Conservation (phyloP, 2,797 vertebrate species). For the Schizopygopsis pylzovi region DNA sequence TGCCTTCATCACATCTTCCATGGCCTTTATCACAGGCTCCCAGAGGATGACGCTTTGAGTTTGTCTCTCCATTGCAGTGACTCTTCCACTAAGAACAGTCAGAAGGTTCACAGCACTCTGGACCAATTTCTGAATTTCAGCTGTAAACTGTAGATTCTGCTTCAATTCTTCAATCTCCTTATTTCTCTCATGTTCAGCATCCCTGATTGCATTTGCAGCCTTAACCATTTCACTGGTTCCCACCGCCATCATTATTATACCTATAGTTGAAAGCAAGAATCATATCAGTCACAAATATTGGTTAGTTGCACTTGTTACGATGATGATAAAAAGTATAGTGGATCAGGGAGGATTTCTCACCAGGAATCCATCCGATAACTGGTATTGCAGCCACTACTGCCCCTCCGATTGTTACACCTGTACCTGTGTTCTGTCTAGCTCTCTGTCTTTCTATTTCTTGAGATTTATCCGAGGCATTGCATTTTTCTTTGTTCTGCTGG, state of each 20-base stretch:
- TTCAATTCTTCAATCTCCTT: conserved; percentile 1
- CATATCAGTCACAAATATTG: neutral
- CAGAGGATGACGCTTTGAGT: conserved; percentile 18
- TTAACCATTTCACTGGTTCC: neutral
- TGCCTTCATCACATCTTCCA: conserved; percentile 34
- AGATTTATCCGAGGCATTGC: too few relatives aligned
- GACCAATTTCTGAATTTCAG: conserved; percentile 20
- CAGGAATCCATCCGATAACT: neutral
- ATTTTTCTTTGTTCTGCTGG: neutral
- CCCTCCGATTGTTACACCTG: neutral
- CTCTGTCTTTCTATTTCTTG: too few relatives aligned
- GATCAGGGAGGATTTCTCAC: neutral
- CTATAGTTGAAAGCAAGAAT: conserved; percentile 15
- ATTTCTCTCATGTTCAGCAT: conserved; percentile 17
- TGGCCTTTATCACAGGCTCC: conserved; percentile 17
- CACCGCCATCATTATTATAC: neutral
- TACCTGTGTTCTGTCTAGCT: neutral
- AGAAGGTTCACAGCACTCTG: conserved; percentile 9
- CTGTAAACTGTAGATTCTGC: neutral
- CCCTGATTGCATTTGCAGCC: neutral
- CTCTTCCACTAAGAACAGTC: neutral
- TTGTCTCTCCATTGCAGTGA: neutral
- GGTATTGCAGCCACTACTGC: neutral
- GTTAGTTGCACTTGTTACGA: neutral
- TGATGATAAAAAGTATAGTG: neutral